Evolutionary conservation across 2,113 vertebrate genomes (phyloP), one percentile per base, ranked within the genome.

Genomic region (Ranitomeya imitator): DNA sequence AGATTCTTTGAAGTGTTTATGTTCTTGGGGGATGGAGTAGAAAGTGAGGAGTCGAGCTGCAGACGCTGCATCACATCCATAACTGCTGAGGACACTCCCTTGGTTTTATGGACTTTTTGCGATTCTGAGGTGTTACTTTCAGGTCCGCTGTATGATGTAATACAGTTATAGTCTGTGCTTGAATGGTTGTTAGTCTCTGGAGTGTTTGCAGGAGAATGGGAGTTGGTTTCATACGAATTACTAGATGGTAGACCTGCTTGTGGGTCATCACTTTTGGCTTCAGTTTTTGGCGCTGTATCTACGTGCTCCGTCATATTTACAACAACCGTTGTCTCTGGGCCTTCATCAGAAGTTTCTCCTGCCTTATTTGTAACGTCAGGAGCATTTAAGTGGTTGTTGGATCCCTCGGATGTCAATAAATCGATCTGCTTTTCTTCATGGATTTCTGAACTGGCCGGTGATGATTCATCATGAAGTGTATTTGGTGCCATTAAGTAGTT

Each of bases 21-120:
- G 19, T 21, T 78, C 31, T 84, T 15, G 63, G 74, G 21, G 13
- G 45, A 67, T 9, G 61, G 45, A 31, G 54, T 19, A 37, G 81
- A 61, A 79, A 31, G n/a, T 80, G 89, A 79, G 37, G 85, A 57
- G 73, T 84, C 77, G 7, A 79, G 60, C 31, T 73, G 89, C 7
- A 87, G 54, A 12, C 54, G 23, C 16, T 85, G 81, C 73, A 85
- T 77, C 7, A 78, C 67, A 31, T 61, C 69, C 59, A 77, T 54
- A 21, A 60, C 61, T 12, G 77, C 57, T 61, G 77, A 69, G 4
- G 89, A 69, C 21, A 21, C 23, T 14, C n/a, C 51, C 23, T 45
- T 23, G 45, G 3, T 6, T 78, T 74, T 81, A 0, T 31, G 37
- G 31, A 59, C 26, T 26, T 21, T 51, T 6, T 59, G 73, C 16